A percentile compares a stretch with the other conserved stretches of the same genome.
These are phyloP conservation scores for Busseola fusca DNA, from an alignment of 2,888 invertebrate species.

Conservation along the genomic window DNA sequence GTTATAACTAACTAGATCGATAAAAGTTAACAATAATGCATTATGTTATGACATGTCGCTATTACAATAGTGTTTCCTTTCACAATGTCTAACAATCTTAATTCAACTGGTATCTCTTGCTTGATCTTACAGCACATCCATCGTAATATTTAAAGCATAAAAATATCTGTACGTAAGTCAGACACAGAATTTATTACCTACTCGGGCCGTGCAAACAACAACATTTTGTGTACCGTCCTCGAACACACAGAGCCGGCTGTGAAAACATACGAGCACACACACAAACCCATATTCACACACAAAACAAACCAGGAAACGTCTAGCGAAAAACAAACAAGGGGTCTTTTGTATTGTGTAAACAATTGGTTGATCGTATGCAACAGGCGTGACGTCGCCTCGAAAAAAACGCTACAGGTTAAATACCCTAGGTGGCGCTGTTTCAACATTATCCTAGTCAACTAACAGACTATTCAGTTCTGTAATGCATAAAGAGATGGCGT, in stretches of 20 bases:
- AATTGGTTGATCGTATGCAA: conserved; percentile 87
- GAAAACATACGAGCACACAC: conserved; percentile 81
- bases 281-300: conserved; percentile 78
- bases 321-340: conserved; percentile 89
- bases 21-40: conserved; percentile 54
- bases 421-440: conserved; percentile 74
- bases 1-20: conserved; percentile 53
- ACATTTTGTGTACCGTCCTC: conserved; percentile 86
- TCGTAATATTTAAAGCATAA: conserved; percentile 64
- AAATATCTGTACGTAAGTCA: conserved; percentile 66
- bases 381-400: conserved; percentile 84
- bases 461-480: conserved; percentile 56
- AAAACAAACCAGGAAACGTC: conserved; percentile 89
- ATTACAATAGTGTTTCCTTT: conserved; percentile 57
- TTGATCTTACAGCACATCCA: conserved; percentile 52
- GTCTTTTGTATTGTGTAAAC: conserved; percentile 89
- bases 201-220: conserved; percentile 82
- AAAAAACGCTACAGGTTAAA: conserved; percentile 82
- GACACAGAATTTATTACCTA: conserved; percentile 82
- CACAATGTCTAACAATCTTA: conserved; percentile 58
- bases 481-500: conserved; percentile 73
- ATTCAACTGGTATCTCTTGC: conserved; percentile 43
- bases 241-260: conserved; percentile 83
- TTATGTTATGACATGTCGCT: conserved; percentile 49
- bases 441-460: conserved; percentile 26